Evolutionary conservation across 1,140 invertebrate species (phyloP).

Genomic region (Camponotus pennsylvanicus): DNA sequence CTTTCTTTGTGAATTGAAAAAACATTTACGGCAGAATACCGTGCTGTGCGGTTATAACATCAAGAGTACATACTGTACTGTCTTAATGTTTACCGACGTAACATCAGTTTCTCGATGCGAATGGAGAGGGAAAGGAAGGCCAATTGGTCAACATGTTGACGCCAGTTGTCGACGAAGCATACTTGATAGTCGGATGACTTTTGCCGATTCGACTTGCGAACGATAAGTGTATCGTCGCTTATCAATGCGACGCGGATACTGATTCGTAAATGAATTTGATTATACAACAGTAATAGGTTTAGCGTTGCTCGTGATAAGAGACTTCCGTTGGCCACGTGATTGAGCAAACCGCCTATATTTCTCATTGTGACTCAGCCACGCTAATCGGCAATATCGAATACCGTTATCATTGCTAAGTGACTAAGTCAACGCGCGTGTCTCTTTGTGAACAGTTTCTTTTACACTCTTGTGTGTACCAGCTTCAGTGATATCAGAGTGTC

Average conservation of each 20-base stretch:
- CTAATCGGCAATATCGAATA: constrained; percentile 25
- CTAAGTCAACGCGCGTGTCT: constrained; percentile 6
- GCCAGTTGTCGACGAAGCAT: constrained; percentile 19
- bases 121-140: constrained; percentile 58
- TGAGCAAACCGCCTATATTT: not conserved
- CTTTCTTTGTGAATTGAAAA: constrained; percentile 2
- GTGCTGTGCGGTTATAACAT: constrained; percentile 2
- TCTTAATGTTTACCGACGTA: constrained; percentile 61
- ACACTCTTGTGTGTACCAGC: not conserved
- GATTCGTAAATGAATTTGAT: not conserved
- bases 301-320: constrained; percentile 6
- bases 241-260: constrained; percentile 19
- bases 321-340: not conserved
- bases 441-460: not conserved
- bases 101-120: constrained; percentile 14
- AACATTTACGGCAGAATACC: not conserved
- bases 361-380: constrained; percentile 15
- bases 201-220: not conserved
- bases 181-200: not conserved
- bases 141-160: not conserved
- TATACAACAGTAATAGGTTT: constrained; percentile 11
- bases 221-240: not conserved
- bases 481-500: not conserved
- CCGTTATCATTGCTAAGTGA: not conserved
- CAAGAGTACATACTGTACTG: constrained; percentile 32